Percentiles rank a stretch among this genome's conserved stretches.
These are phyloP conservation scores for Mya arenaria DNA, from an alignment of 1,140 invertebrate species.

Conservation along the genomic window DNA sequence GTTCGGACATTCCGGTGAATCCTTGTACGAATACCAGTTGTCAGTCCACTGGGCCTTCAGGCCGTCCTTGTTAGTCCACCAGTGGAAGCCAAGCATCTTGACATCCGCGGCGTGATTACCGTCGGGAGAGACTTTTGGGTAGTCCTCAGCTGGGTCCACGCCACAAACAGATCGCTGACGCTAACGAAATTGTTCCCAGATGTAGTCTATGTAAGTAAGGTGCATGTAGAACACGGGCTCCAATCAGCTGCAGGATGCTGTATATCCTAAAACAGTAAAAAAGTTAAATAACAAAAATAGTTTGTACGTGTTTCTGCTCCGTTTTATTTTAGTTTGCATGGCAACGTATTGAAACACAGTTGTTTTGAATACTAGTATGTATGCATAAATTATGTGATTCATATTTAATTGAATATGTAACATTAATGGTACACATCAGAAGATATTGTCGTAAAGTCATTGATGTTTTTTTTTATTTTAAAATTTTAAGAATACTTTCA, in stretches of 20 bases:
- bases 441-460: no score
- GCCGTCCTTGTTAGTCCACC: slow-evolving; percentile 32
- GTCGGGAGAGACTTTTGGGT: slow-evolving; percentile 2
- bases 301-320: no score
- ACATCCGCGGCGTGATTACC: slow-evolving; percentile 10
- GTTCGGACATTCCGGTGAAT: slow-evolving; percentile 39
- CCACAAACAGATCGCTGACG: slow-evolving; percentile 13
- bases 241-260: slow-evolving; percentile 64
- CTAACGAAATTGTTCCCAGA: slow-evolving; percentile 66
- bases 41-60: slow-evolving; percentile 28
- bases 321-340: no score
- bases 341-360: no score
- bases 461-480: no score
- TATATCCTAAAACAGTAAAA: no score
- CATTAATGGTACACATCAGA: no score
- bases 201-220: slow-evolving; percentile 78
- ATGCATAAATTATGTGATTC: no score
- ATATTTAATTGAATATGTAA: no score
- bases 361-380: no score
- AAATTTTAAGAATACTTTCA: no score
- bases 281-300: no score
- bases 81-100: slow-evolving; percentile 38
- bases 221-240: slow-evolving; percentile 80
- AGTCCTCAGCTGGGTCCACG: slow-evolving; percentile 21
- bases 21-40: slow-evolving; percentile 41